phyloP scores from a whole-genome alignment of 2,888 invertebrate species.

The Julus scanicus region DNA sequence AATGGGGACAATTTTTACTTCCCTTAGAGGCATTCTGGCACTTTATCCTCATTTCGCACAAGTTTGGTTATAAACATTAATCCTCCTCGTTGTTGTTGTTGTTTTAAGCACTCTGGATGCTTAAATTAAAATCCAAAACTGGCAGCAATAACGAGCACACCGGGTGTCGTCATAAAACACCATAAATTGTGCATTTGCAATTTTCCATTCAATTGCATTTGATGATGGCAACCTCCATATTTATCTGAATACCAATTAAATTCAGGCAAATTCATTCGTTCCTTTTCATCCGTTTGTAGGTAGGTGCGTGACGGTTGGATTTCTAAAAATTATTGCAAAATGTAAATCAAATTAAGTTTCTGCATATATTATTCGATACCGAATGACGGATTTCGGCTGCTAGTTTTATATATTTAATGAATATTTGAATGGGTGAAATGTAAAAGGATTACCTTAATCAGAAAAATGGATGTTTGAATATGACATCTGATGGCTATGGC shows the following conservation, averaged over 20 bases:
- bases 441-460: conserved; percentile 50
- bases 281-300: conserved; percentile 14
- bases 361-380: neutral
- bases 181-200: neutral
- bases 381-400: neutral
- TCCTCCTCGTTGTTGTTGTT: neutral
- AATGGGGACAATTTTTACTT: neutral
- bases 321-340: neutral
- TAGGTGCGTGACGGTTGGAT: neutral
- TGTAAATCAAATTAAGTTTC: neutral
- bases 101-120: conserved; percentile 11
- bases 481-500: conserved; percentile 53
- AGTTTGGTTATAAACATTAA: neutral
- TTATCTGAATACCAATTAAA: neutral
- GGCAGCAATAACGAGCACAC: neutral
- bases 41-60: neutral
- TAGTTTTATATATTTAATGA: neutral
- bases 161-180: conserved; percentile 33
- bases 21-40: conserved; percentile 10
- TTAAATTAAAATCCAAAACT: conserved; percentile 5
- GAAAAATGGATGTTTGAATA: conserved; percentile 55
- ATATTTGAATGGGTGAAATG: neutral
- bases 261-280: neutral
- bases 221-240: neutral
- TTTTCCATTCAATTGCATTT: conserved; percentile 9